Conservation (phyloP, 1,140 invertebrate species). For the Marisa cornuarietis region DNA sequence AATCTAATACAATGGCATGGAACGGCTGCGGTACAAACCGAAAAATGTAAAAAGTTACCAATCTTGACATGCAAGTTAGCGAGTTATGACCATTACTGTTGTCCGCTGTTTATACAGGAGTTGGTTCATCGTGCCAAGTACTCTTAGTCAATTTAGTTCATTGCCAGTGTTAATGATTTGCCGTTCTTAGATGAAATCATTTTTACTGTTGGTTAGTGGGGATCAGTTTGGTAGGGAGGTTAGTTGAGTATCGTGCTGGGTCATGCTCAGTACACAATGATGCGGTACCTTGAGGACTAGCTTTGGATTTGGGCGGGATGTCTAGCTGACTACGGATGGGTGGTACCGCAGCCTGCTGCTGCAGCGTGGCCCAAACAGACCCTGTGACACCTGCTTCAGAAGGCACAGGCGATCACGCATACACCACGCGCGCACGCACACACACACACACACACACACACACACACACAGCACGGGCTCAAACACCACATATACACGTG, state of each 20-base stretch:
- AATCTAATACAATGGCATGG: too few relatives aligned
- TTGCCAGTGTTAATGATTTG: too few relatives aligned
- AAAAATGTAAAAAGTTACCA: too few relatives aligned
- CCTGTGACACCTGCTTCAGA: constrained; percentile 3
- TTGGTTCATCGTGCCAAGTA: too few relatives aligned
- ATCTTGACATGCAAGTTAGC: too few relatives aligned
- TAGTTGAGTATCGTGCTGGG: too few relatives aligned
- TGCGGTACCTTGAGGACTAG: constrained; percentile 11
- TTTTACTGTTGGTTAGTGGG: not conserved
- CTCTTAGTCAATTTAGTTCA: too few relatives aligned
- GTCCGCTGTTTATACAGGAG: too few relatives aligned
- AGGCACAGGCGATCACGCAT: constrained; percentile 4
- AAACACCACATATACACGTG: too few relatives aligned
- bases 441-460: constrained; percentile 3
- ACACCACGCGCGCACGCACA: constrained; percentile 12
- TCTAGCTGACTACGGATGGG: constrained; percentile 10
- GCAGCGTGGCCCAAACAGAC: constrained; percentile 7
- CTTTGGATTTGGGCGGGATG: constrained; percentile 19
- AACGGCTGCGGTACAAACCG: too few relatives aligned
- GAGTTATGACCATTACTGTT: too few relatives aligned
- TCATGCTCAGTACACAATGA: too few relatives aligned
- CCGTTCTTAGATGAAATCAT: not conserved
- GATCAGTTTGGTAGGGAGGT: not conserved
- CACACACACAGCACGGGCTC: not conserved
- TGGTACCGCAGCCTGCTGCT: not conserved